Evolutionary conservation across 2,113 vertebrate genomes (phyloP), one percentile per base, ranked within the genome.

Genomic region (Taxidea taxus): DNA sequence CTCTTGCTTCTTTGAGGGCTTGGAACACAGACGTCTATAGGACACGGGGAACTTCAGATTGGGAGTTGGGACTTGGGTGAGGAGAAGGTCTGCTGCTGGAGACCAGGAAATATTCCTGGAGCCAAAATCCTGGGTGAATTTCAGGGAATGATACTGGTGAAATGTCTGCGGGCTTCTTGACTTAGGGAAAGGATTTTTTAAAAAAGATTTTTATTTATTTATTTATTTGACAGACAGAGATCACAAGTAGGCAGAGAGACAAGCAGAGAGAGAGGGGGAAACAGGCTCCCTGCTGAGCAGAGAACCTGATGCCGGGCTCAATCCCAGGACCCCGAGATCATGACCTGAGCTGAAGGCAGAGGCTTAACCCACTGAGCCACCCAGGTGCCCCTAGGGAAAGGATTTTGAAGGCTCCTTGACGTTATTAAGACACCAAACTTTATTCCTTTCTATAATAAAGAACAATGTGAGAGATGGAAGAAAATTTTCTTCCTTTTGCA

Each of bases 331-430:
- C n/a, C n/a, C n/a, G n/a, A n/a, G n/a, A n/a, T n/a, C n/a, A n/a
- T n/a, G n/a, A n/a, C n/a, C n/a, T n/a, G n/a, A n/a, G n/a, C n/a
- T n/a, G n/a, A n/a, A n/a, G n/a, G n/a, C n/a, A n/a, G n/a, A n/a
- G n/a, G n/a, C n/a, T n/a, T n/a, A n/a, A n/a, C n/a, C n/a, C n/a
- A n/a, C n/a, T n/a, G n/a, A n/a, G n/a, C n/a, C n/a, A n/a, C n/a
- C n/a, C n/a, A n/a, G n/a, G n/a, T n/a, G n/a, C n/a, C n/a, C n/a
- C n/a, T 58, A 81, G 31, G 37, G 14, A 94, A 91, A 42, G 83
- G 72, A 81, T 49, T 93, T 96, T 81, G 34, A 96, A 92, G 64
- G 4, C 42, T 83, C 34, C 37, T 91, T 78, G 78, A 91, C 84
- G 47, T 85, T 23, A 88, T 77, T 85, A 91, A 34, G 4, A 15